Percentiles rank a stretch among this genome's conserved stretches.
These are phyloP conservation scores for Nannobrachium achirus DNA, from an alignment of 2,113 vertebrate species.

Conservation along the genomic window DNA sequence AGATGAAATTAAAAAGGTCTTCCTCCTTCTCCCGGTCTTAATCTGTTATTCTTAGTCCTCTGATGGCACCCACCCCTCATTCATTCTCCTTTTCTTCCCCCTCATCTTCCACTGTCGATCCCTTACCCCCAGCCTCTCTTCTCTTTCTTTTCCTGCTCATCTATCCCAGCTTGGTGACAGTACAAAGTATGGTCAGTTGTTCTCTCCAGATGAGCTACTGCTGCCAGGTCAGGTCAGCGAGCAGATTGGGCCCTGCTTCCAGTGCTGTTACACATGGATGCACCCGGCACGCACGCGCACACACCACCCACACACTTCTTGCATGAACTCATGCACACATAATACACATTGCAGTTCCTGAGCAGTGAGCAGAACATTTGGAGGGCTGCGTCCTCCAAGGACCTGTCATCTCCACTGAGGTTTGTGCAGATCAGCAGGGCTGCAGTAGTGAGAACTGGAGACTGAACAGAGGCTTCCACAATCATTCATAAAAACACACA, in stretches of 20 bases:
- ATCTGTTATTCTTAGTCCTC: no score
- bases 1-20: no score
- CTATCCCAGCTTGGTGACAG: background rate
- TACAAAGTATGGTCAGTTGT: constrained; percentile 16
- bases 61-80: no score
- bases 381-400: constrained; percentile 50
- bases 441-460: constrained; percentile 60
- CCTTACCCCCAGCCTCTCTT: background rate
- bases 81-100: background rate
- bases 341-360: background rate
- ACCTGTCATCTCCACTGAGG: constrained; percentile 41
- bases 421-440: constrained; percentile 47
- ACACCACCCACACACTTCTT: constrained; percentile 26
- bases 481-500: constrained; percentile 64
- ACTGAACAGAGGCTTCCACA: constrained; percentile 59
- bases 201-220: no score
- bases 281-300: constrained; percentile 22
- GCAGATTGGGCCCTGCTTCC: no score
- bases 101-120: background rate
- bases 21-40: no score
- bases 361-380: constrained; percentile 49
- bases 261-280: background rate
- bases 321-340: background rate
- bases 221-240: no score
- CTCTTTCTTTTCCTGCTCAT: background rate